These are phyloP conservation scores for Stichodactyla mertensii DNA, from an alignment of 64 coral and sea anemone species.

Conservation along the genomic window DNA sequence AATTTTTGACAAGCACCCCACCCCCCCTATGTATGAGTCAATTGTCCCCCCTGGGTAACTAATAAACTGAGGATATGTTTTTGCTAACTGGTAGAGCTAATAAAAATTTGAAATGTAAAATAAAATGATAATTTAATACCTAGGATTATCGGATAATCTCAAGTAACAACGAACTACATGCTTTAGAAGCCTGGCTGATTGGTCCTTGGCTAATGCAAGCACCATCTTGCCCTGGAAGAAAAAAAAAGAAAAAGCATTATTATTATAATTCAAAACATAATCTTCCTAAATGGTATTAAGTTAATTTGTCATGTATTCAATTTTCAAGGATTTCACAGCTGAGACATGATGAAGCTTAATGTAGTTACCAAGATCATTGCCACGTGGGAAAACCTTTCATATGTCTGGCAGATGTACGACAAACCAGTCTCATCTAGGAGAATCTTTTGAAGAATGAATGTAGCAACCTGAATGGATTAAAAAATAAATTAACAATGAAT, in stretches of 20 bases:
- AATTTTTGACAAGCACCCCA: too few species aligned
- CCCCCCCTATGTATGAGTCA: too few species aligned
- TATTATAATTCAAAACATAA: neutral
- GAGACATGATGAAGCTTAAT: neutral
- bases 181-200: slow-evolving; percentile 91
- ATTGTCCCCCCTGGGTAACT: too few species aligned
- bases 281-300: neutral
- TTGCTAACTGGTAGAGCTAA: too few species aligned
- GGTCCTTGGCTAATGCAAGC: slow-evolving; percentile 91
- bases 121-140: slow-evolving; percentile 13
- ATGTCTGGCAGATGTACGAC: slow-evolving; percentile 97
- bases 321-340: neutral
- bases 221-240: slow-evolving; percentile 88
- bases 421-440: slow-evolving; percentile 96
- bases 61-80: too few species aligned
- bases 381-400: slow-evolving; percentile 98
- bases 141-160: slow-evolving; percentile 86
- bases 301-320: too few species aligned
- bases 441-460: slow-evolving; percentile 99
- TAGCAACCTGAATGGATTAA: slow-evolving; percentile 68
- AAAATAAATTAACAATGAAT: neutral
- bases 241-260: neutral
- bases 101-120: too few species aligned
- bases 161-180: slow-evolving; percentile 94
- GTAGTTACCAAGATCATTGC: slow-evolving; percentile 90